A percentile compares a stretch with the other conserved stretches of the same genome.
phyloP scores from a whole-genome alignment of 2,888 invertebrate genomes.

The Dryococelus australis region DNA sequence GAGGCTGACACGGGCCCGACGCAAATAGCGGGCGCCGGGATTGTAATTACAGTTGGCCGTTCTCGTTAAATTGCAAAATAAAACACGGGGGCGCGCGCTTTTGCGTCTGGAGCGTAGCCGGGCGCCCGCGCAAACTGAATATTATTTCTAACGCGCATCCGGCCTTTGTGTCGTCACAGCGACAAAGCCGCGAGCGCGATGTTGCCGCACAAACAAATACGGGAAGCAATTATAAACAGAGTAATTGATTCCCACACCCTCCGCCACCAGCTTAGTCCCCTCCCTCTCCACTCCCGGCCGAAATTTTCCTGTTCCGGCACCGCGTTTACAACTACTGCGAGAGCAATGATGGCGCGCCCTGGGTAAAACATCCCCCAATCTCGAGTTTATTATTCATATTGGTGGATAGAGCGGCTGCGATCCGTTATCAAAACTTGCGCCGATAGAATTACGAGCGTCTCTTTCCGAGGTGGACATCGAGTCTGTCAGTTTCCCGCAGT shows the following conservation, averaged over 20 bases:
- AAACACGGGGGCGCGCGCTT: background rate
- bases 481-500: background rate
- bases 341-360: background rate
- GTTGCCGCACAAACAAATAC: background rate
- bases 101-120: too few relatives aligned
- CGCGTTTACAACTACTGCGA: background rate
- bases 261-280: background rate
- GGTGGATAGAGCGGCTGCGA: background rate
- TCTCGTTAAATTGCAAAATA: background rate
- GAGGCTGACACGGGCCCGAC: too few relatives aligned
- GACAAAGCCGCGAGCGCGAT: background rate
- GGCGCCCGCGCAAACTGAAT: background rate
- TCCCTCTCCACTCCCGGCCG: background rate
- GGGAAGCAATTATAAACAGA: conserved; percentile 1
- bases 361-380: background rate
- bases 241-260: background rate
- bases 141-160: background rate
- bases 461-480: background rate
- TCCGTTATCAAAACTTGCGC: background rate
- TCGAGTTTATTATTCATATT: background rate
- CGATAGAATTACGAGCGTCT: background rate
- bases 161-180: background rate
- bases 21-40: background rate
- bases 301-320: background rate
- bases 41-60: background rate